These are phyloP conservation scores for Plumapathes pennacea DNA, from an alignment of 92 coral and sea anemone species.

Conservation along the genomic window DNA sequence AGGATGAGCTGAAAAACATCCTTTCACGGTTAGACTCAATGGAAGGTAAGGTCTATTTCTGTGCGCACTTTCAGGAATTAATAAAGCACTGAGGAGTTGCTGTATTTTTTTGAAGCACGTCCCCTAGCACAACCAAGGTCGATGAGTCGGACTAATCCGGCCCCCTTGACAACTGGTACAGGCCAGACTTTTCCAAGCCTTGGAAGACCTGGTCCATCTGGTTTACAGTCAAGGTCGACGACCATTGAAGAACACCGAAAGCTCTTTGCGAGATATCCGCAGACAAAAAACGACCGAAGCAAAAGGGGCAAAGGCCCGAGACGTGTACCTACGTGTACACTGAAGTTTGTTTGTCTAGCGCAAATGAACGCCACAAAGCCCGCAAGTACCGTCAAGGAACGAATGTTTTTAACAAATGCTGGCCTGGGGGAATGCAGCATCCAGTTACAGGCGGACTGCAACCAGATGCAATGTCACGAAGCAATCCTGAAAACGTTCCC, in stretches of 20 bases:
- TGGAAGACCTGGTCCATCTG: too few relatives aligned
- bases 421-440: constrained; percentile 59
- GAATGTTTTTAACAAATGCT: constrained; percentile 34
- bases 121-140: too few relatives aligned
- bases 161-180: too few relatives aligned
- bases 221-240: too few relatives aligned
- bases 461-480: constrained; percentile 18
- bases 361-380: constrained; percentile 13
- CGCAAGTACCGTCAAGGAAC: constrained; percentile 34
- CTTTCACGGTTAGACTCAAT: too few relatives aligned
- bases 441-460: constrained; percentile 9
- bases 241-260: constrained; percentile 6
- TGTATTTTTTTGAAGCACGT: too few relatives aligned
- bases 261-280: constrained; percentile 22
- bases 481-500: constrained; percentile 37
- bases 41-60: too few relatives aligned
- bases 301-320: constrained; percentile 22
- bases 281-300: neutral
- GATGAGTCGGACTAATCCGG: too few relatives aligned
- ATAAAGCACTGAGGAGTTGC: too few relatives aligned
- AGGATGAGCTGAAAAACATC: too few relatives aligned
- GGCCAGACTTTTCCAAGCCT: too few relatives aligned
- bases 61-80: too few relatives aligned
- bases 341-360: constrained; percentile 48
- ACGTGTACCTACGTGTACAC: constrained; percentile 37